Conservation (phyloP, 2,888 invertebrate species). For the Antitype chi region DNA sequence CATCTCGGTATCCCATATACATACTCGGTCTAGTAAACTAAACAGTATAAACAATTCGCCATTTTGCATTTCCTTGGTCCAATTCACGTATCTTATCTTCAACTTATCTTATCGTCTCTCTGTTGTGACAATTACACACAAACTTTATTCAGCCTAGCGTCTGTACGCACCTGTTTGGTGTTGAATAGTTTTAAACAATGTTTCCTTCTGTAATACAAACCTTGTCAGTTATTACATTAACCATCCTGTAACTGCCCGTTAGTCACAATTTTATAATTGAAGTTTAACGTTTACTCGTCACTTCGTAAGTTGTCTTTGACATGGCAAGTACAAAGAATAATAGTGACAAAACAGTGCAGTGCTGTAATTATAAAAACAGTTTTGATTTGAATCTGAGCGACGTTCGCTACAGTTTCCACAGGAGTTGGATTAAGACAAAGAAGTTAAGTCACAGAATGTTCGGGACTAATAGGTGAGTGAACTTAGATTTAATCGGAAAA, state of each 20-base stretch:
- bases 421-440: slow-evolving; percentile 81
- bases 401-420: slow-evolving; percentile 74
- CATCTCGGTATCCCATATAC: background rate
- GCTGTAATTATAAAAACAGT: slow-evolving; percentile 71
- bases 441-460: slow-evolving; percentile 76
- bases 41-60: slow-evolving; percentile 20
- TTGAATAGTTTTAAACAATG: slow-evolving; percentile 27
- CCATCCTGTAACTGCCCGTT: slow-evolving; percentile 21
- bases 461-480: slow-evolving; percentile 80
- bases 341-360: slow-evolving; percentile 74
- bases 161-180: slow-evolving; percentile 32
- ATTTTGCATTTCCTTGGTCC: slow-evolving; percentile 81
- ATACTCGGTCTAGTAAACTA: background rate
- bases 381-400: slow-evolving; percentile 73
- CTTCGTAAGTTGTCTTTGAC: slow-evolving; percentile 49
- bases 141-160: slow-evolving; percentile 30
- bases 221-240: slow-evolving; percentile 19
- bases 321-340: slow-evolving; percentile 58
- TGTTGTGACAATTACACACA: slow-evolving; percentile 49
- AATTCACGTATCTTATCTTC: slow-evolving; percentile 82
- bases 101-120: slow-evolving; percentile 61
- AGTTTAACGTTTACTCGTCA: slow-evolving; percentile 20
- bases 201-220: background rate
- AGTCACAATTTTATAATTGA: slow-evolving; percentile 44
- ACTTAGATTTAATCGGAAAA: slow-evolving; percentile 31